Evolutionary conservation across 2,113 vertebrate species (phyloP).

Genomic region (Sinocyclocheilus maitianheensis): DNA sequence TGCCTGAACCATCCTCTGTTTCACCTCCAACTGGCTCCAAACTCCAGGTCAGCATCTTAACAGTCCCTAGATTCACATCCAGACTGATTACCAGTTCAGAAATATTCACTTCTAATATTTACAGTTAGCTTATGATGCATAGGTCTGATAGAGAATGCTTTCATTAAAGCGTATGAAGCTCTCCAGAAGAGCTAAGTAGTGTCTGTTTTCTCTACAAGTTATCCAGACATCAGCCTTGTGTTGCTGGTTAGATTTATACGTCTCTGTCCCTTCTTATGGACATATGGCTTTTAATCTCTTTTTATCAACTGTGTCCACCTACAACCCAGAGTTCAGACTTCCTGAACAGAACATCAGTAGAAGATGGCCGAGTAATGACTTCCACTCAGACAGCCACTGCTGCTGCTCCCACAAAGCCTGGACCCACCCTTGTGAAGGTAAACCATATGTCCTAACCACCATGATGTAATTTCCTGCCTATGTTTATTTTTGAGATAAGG

Average conservation of each 20-base stretch:
- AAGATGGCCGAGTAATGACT: constrained; percentile 65
- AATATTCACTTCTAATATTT: not conserved
- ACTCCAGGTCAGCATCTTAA: constrained; percentile 68
- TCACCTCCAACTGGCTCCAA: constrained; percentile 64
- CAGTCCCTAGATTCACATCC: not conserved
- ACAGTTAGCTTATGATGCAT: not conserved
- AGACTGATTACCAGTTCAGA: not conserved
- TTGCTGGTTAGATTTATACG: not conserved
- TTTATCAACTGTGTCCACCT: constrained; percentile 77
- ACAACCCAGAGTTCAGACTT: constrained; percentile 78
- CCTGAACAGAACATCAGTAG: constrained; percentile 75
- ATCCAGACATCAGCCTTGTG: not conserved
- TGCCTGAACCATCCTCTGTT: constrained; percentile 80
- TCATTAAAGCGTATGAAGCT: not conserved
- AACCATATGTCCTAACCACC: not conserved
- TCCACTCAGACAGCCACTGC: constrained; percentile 67
- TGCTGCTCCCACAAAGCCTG: constrained; percentile 78
- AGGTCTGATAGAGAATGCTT: not conserved
- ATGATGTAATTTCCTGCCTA: constrained; percentile 46
- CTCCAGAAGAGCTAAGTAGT: not conserved
- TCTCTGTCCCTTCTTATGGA: not conserved
- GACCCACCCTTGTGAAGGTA: constrained; percentile 90
- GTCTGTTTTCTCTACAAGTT: not conserved
- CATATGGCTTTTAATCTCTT: constrained; percentile 42
- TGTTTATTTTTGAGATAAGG: constrained; percentile 38